A percentile compares a stretch with the other conserved stretches of the same genome.
phyloP scores from a whole-genome alignment of 1,140 invertebrate species.

The Meloidogyne floridensis region DNA sequence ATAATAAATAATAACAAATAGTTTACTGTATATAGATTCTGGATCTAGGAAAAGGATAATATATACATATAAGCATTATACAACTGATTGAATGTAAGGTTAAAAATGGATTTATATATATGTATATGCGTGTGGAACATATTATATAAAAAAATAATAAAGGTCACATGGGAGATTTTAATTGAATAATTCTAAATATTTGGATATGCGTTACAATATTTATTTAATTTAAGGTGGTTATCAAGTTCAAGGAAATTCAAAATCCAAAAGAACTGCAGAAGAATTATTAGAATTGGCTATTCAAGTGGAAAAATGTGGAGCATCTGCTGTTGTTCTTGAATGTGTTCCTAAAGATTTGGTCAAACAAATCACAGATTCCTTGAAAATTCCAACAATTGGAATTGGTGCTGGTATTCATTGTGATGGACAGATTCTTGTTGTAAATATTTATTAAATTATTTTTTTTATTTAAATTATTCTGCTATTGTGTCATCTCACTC shows the following conservation, averaged over 20 bases:
- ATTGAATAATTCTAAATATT: too few species aligned
- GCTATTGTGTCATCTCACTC: too few species aligned
- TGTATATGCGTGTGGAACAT: too few species aligned
- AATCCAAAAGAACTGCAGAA: not conserved
- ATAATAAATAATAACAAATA: too few species aligned
- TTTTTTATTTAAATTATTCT: too few species aligned
- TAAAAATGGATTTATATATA: too few species aligned
- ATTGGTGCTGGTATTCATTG: constrained; percentile 49
- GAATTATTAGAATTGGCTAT: constrained; percentile 26
- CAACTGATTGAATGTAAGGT: too few species aligned
- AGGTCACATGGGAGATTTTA: too few species aligned
- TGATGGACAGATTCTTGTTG: constrained; percentile 54
- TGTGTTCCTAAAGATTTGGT: constrained; percentile 43
- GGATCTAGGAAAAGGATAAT: too few species aligned
- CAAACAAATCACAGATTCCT: constrained; percentile 22
- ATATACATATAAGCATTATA: too few species aligned
- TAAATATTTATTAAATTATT: not conserved
- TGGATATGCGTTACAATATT: not conserved
- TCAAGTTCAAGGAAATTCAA: constrained; percentile 30
- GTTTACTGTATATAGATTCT: too few species aligned
- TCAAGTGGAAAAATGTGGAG: constrained; percentile 45
- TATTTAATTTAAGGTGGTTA: constrained; percentile 21
- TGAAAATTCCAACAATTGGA: constrained; percentile 50
- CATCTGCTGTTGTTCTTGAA: constrained; percentile 43
- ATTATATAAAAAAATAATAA: too few species aligned